Conservation (phyloP, 2,113 vertebrate genomes). For the Clarias gariepinus region DNA sequence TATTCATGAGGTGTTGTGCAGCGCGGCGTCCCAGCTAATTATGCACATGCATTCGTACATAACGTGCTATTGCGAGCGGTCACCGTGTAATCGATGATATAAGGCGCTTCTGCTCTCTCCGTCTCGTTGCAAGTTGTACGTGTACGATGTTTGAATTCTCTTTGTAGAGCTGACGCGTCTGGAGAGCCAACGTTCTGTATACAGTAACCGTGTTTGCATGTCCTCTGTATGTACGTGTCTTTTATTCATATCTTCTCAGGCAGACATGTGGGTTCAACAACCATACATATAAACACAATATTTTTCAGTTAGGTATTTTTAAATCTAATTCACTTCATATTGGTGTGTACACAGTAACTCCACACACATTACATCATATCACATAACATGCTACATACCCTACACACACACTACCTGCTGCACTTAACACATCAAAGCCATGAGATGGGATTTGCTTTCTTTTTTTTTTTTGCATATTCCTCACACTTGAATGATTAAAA, state of each 20-base stretch:
- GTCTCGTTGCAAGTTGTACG: not conserved
- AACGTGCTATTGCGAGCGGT: not conserved
- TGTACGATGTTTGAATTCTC: no score
- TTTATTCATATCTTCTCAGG: no score
- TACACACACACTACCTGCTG: no score
- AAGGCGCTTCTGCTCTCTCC: not conserved
- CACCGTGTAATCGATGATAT: not conserved
- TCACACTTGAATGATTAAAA: no score
- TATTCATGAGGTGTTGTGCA: not conserved
- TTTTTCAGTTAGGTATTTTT: not conserved
- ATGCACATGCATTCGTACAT: not conserved
- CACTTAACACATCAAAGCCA: no score
- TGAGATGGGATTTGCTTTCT: no score
- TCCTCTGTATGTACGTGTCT: not conserved
- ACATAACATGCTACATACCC: not conserved
- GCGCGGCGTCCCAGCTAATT: not conserved
- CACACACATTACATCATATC: not conserved
- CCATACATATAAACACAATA: no score
- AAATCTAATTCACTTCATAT: not conserved
- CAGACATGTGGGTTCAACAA: no score
- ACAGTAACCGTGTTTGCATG: slow-evolving; percentile 5
- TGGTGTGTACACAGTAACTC: not conserved
- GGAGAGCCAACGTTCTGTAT: not conserved
- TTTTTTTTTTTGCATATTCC: no score
- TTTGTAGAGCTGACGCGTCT: not conserved